phyloP scores from a whole-genome alignment of 2,113 vertebrate species.

The Paramormyrops kingsleyae region DNA sequence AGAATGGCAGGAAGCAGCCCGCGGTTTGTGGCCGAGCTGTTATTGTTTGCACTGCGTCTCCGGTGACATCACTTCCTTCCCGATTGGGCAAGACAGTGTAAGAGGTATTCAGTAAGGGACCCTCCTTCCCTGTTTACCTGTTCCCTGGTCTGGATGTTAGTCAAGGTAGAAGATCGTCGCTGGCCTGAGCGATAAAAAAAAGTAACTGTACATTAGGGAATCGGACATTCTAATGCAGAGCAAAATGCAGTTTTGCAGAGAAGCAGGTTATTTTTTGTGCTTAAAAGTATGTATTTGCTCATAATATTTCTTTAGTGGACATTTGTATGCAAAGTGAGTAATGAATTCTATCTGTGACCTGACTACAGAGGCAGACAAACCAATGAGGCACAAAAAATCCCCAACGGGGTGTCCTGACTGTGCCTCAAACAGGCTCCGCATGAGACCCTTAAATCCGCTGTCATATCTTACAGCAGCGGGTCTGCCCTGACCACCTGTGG shows the following conservation, averaged over 20 bases:
- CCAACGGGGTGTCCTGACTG: background rate
- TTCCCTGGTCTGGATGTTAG: background rate
- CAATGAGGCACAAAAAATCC: background rate
- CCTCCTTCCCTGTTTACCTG: background rate
- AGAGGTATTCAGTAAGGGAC: background rate
- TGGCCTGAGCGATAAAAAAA: background rate
- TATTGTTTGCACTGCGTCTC: constrained; percentile 30
- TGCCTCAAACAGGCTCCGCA: background rate
- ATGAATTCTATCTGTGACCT: background rate
- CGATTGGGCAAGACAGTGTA: constrained; percentile 22
- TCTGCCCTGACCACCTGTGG: background rate
- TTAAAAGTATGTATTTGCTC: background rate
- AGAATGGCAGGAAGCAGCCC: constrained; percentile 42
- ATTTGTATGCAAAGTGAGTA: background rate
- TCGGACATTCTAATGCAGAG: background rate
- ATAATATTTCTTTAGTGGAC: background rate
- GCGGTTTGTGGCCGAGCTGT: constrained; percentile 41
- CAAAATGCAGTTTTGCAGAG: background rate
- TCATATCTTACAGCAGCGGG: background rate
- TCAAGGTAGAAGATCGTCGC: background rate
- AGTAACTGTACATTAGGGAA: background rate
- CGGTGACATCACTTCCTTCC: constrained; percentile 42
- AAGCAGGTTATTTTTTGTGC: background rate
- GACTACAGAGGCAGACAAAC: background rate
- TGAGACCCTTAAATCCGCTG: background rate